Evolutionary conservation across 2,797 vertebrate genomes (phyloP).

Genomic region (Garrulus glandarius): DNA sequence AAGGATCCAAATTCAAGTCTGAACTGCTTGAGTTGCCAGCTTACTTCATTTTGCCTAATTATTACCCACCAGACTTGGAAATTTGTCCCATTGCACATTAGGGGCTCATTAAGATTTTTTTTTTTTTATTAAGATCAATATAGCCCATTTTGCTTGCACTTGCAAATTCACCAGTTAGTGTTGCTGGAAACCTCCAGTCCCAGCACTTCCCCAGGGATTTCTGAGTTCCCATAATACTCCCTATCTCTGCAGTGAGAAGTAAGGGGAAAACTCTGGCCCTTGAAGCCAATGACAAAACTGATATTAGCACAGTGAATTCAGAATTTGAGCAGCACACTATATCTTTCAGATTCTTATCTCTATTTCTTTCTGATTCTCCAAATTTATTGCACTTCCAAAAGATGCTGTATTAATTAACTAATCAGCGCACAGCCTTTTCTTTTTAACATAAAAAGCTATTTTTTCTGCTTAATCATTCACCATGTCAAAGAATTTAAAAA

Average conservation of each 20-base stretch:
- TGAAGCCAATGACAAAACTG: neutral
- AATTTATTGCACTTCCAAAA: slow-evolving; percentile 47
- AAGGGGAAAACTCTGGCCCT: neutral
- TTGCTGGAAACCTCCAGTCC: neutral
- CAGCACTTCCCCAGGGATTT: neutral
- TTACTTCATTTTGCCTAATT: neutral
- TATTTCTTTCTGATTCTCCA: neutral
- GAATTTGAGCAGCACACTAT: neutral
- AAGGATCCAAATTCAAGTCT: neutral
- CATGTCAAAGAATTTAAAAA: slow-evolving; percentile 42
- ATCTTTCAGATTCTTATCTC: neutral
- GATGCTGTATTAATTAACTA: slow-evolving; percentile 12
- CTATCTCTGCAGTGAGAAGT: neutral
- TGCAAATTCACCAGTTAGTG: neutral
- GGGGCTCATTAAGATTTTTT: slow-evolving; percentile 1
- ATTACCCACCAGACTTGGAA: neutral
- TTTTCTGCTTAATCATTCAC: slow-evolving; percentile 36
- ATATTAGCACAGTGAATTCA: neutral
- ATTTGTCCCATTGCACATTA: neutral
- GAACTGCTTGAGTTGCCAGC: neutral
- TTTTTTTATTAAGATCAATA: neutral
- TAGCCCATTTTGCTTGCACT: neutral
- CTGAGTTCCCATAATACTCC: neutral
- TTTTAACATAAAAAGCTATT: slow-evolving; percentile 34
- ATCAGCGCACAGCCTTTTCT: neutral